These are phyloP conservation scores for Conomelus anceps DNA, from an alignment of 2,888 invertebrate genomes.

Conservation along the genomic window DNA sequence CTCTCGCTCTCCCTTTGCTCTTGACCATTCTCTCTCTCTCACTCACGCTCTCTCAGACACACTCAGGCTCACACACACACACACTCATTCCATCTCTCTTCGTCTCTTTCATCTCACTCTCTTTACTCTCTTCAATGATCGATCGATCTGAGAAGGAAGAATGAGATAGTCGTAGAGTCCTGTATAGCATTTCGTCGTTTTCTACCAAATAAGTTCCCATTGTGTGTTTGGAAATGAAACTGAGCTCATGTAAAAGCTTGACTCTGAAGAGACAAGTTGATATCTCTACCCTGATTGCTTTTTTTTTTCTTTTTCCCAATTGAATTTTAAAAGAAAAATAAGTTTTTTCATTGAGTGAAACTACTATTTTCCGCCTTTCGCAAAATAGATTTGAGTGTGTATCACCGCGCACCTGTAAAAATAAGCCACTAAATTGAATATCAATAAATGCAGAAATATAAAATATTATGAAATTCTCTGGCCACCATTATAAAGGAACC, in stretches of 20 bases:
- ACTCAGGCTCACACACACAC: neutral
- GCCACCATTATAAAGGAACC: too few species aligned
- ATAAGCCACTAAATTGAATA: too few species aligned
- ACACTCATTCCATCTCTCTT: neutral
- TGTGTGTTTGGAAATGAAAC: neutral
- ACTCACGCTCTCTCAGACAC: neutral
- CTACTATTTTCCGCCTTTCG: too few species aligned
- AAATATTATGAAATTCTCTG: too few species aligned
- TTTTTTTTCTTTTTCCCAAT: neutral
- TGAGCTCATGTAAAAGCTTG: neutral
- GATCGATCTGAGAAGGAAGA: neutral
- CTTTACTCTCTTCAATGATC: neutral
- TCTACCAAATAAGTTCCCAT: neutral
- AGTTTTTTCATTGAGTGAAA: neutral
- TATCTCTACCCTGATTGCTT: neutral
- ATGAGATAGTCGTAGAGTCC: neutral
- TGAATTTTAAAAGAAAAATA: neutral
- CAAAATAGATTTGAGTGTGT: too few species aligned
- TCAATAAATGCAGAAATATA: too few species aligned
- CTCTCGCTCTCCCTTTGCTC: too few species aligned
- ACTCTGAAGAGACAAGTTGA: neutral
- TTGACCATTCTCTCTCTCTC: too few species aligned
- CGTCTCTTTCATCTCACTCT: neutral
- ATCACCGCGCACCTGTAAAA: too few species aligned
- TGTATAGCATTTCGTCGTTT: neutral